phyloP scores from a whole-genome alignment of 2,888 invertebrate genomes.

The Napeogenes inachia region DNA sequence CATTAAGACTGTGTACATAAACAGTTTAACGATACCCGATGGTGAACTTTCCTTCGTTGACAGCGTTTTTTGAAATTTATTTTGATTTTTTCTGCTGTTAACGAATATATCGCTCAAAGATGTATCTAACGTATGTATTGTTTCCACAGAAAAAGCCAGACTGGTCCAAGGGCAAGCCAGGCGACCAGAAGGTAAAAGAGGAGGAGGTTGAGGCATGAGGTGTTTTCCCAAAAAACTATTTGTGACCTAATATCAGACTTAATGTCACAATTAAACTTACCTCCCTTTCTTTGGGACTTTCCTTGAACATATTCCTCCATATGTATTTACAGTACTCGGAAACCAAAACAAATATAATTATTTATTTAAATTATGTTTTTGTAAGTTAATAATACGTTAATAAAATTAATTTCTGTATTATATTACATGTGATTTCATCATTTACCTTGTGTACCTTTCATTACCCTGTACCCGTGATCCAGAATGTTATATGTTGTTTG shows the following conservation, averaged over 20 bases:
- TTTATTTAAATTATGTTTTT: conserved; percentile 70
- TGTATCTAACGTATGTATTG: conserved; percentile 37
- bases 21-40: background rate
- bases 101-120: background rate
- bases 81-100: conserved; percentile 23
- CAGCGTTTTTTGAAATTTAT: conserved; percentile 20
- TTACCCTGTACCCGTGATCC: conserved; percentile 9
- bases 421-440: conserved; percentile 52
- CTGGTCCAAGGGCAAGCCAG: conserved; percentile 94
- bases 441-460: conserved; percentile 36
- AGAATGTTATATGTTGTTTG: background rate
- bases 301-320: conserved; percentile 22
- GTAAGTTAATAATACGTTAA: conserved; percentile 68
- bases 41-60: conserved; percentile 8
- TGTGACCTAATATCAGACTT: conserved; percentile 61
- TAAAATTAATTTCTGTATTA: conserved; percentile 74
- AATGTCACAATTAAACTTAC: conserved; percentile 53
- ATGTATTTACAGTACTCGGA: conserved; percentile 57
- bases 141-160: conserved; percentile 93
- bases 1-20: conserved; percentile 8
- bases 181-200: conserved; percentile 93
- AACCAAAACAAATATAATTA: conserved; percentile 59
- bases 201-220: conserved; percentile 89
- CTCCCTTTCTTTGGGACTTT: conserved; percentile 35
- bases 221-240: conserved; percentile 53